Conservation (phyloP, 2,888 invertebrate genomes). For the Lasioglossum malachurum region DNA sequence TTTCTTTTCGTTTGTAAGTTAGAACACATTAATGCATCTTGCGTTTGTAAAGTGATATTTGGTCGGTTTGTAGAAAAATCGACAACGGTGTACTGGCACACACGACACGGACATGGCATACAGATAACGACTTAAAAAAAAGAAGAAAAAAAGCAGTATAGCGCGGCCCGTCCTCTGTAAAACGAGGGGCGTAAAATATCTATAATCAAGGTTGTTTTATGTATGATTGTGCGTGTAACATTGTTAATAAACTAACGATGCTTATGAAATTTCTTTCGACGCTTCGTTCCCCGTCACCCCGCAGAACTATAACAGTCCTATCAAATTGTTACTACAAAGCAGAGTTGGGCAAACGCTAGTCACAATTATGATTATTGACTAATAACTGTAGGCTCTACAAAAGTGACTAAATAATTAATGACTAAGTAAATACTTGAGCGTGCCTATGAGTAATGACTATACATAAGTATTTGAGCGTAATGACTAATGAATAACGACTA, state of each 20-base stretch:
- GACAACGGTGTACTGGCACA: conserved; percentile 48
- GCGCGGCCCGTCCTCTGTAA: conserved; percentile 74
- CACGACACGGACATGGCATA: conserved; percentile 81
- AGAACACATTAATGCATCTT: conserved; percentile 17
- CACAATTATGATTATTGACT: too few species aligned
- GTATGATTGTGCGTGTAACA: conserved; percentile 84
- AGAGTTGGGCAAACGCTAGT: too few species aligned
- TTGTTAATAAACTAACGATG: conserved; percentile 84
- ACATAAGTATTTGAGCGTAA: too few species aligned
- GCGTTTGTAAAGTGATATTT: conserved; percentile 51
- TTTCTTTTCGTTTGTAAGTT: conserved; percentile 42
- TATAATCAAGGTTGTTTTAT: conserved; percentile 83
- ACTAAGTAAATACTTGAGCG: too few species aligned
- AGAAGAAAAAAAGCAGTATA: conserved; percentile 66
- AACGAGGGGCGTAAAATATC: conserved; percentile 69
- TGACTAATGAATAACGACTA: too few species aligned
- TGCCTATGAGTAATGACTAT: too few species aligned
- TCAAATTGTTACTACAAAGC: background rate
- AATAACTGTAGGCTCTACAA: too few species aligned
- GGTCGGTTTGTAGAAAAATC: conserved; percentile 41
- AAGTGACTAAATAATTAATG: too few species aligned
- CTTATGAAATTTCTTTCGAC: conserved; percentile 78
- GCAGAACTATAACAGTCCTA: background rate
- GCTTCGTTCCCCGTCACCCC: background rate
- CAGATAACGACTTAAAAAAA: conserved; percentile 81